phyloP scores from a whole-genome alignment of 1,140 invertebrate genomes.

The Bombus huntii region DNA sequence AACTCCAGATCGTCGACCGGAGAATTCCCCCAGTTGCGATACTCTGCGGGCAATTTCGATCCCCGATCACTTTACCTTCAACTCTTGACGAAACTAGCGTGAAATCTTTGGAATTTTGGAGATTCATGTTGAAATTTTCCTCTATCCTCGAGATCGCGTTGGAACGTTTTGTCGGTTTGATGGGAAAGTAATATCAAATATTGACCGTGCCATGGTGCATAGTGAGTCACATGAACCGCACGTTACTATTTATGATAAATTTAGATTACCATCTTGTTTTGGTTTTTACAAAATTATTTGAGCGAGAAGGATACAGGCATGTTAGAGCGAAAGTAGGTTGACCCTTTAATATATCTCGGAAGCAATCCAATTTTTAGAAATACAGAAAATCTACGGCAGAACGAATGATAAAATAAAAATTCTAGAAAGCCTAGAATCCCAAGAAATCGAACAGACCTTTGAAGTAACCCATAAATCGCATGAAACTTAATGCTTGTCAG shows the following conservation, averaged over 20 bases:
- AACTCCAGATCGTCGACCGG: not conserved
- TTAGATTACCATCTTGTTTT: not conserved
- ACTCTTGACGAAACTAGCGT: not conserved
- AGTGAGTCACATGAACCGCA: too few relatives aligned
- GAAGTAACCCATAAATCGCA: not conserved
- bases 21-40: not conserved
- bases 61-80: not conserved
- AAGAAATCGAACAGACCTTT: not conserved
- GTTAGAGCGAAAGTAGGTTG: too few relatives aligned
- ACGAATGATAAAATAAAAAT: too few relatives aligned
- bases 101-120: not conserved
- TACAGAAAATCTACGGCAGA: not conserved
- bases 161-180: not conserved
- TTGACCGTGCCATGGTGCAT: not conserved
- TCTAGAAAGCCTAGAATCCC: not conserved
- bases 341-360: not conserved
- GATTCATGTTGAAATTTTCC: not conserved
- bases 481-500: slow-evolving; percentile 28
- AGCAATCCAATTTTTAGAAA: not conserved
- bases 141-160: too few relatives aligned
- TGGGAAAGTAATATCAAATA: not conserved
- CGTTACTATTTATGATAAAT: not conserved
- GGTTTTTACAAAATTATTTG: not conserved
- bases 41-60: not conserved
- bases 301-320: too few relatives aligned